Evolutionary conservation across 2,797 vertebrate genomes (phyloP).

Genomic region (Stomatorhinus walkeri): DNA sequence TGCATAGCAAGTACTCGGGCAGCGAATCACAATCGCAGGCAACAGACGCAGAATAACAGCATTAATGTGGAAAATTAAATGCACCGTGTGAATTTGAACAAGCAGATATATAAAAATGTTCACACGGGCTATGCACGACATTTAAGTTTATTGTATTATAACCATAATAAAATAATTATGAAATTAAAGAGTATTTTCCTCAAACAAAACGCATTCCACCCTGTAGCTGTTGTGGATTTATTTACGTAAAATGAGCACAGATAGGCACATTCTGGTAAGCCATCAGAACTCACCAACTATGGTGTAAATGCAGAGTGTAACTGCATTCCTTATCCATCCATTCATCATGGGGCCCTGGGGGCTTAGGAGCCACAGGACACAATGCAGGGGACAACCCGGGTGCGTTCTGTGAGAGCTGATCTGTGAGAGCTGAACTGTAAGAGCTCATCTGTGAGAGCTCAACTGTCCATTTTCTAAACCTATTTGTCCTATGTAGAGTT

Average conservation of each 20-base stretch:
- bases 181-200: neutral
- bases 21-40: slow-evolving; percentile 35
- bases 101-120: neutral
- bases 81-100: neutral
- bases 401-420: neutral
- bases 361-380: neutral
- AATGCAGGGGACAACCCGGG: neutral
- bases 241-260: neutral
- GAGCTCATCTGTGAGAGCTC: neutral
- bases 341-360: neutral
- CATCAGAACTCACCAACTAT: neutral
- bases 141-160: neutral
- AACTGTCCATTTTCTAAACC: neutral
- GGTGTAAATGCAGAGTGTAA: neutral
- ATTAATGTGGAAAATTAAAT: neutral
- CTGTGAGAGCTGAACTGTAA: neutral
- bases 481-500: neutral
- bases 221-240: neutral
- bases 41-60: neutral
- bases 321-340: neutral
- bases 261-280: neutral
- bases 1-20: slow-evolving; percentile 44
- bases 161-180: neutral
- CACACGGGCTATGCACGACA: neutral
- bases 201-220: neutral